A percentile compares a stretch with the other conserved stretches of the same genome.
Evolutionary conservation across 2,797 vertebrate species (phyloP).

Genomic region (Parauchenoglanis ngamensis): DNA sequence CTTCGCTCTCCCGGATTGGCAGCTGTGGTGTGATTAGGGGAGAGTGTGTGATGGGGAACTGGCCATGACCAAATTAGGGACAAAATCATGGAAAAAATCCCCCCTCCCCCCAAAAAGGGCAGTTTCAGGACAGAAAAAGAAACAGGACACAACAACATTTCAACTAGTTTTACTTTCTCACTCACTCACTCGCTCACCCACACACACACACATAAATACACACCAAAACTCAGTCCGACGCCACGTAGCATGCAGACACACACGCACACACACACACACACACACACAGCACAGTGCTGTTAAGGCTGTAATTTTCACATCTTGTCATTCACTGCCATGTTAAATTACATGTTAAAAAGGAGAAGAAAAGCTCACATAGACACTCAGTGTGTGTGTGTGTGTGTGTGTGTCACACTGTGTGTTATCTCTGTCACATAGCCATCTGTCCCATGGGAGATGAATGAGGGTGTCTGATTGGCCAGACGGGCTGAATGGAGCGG

Average conservation of each 20-base stretch:
- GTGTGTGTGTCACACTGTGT: not conserved
- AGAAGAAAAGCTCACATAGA: not conserved
- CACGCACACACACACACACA: not conserved
- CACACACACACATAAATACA: not conserved
- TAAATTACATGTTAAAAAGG: not conserved
- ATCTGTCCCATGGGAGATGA: conserved; percentile 67
- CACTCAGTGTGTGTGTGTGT: not conserved
- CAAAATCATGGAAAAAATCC: too few species aligned
- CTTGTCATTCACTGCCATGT: conserved; percentile 3
- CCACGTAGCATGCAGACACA: not conserved
- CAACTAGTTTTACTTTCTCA: not conserved
- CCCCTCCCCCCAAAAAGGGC: too few species aligned
- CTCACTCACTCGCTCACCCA: not conserved
- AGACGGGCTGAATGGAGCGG: conserved; percentile 35
- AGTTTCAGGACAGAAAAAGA: too few species aligned
- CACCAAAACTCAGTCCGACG: not conserved
- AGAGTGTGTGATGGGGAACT: too few species aligned
- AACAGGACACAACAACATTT: too few species aligned
- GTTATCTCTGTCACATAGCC: conserved; percentile 61
- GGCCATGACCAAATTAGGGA: too few species aligned
- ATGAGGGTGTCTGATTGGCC: conserved; percentile 61
- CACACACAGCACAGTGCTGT: not conserved
- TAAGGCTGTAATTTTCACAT: conserved; percentile 11
- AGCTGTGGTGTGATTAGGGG: too few species aligned
- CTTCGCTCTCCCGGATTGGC: too few species aligned